Percentiles rank a stretch among this genome's conserved stretches.
Evolutionary conservation across 1,140 invertebrate species (phyloP).

Genomic region (Plodia interpunctella): DNA sequence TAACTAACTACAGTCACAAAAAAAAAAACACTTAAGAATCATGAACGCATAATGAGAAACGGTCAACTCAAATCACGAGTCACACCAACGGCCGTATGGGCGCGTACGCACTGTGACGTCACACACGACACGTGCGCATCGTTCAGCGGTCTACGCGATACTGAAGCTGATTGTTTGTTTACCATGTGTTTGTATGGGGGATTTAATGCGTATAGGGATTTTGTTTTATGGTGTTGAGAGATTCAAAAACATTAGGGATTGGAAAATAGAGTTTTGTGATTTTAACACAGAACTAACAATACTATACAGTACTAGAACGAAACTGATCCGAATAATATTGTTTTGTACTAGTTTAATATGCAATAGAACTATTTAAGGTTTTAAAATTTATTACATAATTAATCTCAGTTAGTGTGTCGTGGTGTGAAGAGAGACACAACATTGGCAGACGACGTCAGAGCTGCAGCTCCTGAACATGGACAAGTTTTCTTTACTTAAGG

Average conservation of each 20-base stretch:
- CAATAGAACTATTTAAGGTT: background rate
- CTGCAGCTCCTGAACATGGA: too few relatives aligned
- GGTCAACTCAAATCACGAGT: background rate
- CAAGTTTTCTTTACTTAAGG: too few relatives aligned
- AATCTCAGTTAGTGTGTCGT: too few relatives aligned
- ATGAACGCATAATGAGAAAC: constrained; percentile 7
- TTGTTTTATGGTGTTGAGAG: background rate
- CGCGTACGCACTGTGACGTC: constrained; percentile 8
- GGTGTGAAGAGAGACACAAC: too few relatives aligned
- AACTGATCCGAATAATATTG: too few relatives aligned
- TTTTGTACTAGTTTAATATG: background rate
- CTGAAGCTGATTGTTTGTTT: constrained; percentile 7
- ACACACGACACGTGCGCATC: background rate
- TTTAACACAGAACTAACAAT: too few relatives aligned
- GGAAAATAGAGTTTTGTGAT: background rate
- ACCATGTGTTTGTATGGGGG: constrained; percentile 4
- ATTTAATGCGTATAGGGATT: background rate
- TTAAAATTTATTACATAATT: too few relatives aligned
- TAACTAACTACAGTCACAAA: background rate
- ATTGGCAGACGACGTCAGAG: too few relatives aligned
- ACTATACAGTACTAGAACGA: too few relatives aligned
- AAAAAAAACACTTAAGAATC: background rate
- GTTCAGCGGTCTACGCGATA: background rate
- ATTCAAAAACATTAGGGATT: background rate
- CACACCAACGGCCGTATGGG: background rate